phyloP scores from a whole-genome alignment of 2,797 vertebrate genomes.

The Lophius americanus region DNA sequence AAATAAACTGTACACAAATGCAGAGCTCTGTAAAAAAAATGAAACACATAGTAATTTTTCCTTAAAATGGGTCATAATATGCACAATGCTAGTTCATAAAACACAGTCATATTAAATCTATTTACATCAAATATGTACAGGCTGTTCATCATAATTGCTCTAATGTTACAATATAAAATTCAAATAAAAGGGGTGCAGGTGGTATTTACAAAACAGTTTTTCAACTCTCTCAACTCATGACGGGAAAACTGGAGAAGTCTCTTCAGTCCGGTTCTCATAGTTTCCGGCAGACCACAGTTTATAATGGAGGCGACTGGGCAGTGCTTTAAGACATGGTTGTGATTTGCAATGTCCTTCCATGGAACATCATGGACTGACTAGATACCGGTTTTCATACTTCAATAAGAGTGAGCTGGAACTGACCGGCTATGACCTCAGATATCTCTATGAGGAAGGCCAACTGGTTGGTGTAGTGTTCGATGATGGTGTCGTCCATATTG shows the following conservation, averaged over 20 bases:
- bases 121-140: constrained; percentile 82
- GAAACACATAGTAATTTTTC: constrained; percentile 60
- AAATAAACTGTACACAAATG: constrained; percentile 29
- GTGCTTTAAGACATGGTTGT: constrained; percentile 59
- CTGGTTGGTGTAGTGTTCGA: constrained; percentile 97
- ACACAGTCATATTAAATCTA: constrained; percentile 80
- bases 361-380: background rate
- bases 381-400: constrained; percentile 86
- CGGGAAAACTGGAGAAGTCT: constrained; percentile 19
- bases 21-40: constrained; percentile 40
- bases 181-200: constrained; percentile 41
- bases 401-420: constrained; percentile 91
- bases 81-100: constrained; percentile 47
- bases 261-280: constrained; percentile 37
- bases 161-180: constrained; percentile 67
- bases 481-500: constrained; percentile 98
- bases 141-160: constrained; percentile 71
- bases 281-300: constrained; percentile 32
- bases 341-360: constrained; percentile 47
- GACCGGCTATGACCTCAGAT: constrained; percentile 82
- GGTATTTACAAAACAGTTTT: constrained; percentile 67
- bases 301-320: constrained; percentile 57
- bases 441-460: constrained; percentile 93
- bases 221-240: constrained; percentile 33
- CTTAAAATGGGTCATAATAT: constrained; percentile 41